Base-by-base conservation (phyloP, 30 jellyfish, hydroid and myxozoan genomes). In the Clytia hemisphaerica region DNA sequence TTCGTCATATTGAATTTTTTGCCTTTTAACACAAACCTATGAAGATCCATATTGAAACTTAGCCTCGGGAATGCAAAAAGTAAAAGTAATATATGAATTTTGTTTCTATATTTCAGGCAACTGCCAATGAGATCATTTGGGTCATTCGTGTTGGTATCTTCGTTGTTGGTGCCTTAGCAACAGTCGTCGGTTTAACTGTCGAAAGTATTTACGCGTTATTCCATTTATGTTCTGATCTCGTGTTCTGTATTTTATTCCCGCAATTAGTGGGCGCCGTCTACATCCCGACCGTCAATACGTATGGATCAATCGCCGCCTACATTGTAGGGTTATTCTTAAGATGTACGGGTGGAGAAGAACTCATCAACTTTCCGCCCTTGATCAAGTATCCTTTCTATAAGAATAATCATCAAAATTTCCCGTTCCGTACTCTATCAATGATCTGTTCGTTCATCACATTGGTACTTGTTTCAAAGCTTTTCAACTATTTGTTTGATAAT, bases 341-440 rank as follows among this genome's bases (percentile, higher is more conserved):
- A 36, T 22, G 31, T 7, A 61, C 62, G 14, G 75, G 75, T 3
- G 75, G 75, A 4, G 75, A 61, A 36, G 35, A 37, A 7, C 6
- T 31, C 53, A 42, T 82, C 3, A 78, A 83, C 22, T 47, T 80
- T 36, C 58, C 37, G 14, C 80, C 93, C 18, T 60, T 50, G 30
- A 80, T 80, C 69, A 71, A 80, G 50, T 80, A 80, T 60, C 93
- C 93, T 0, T 59, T 61, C 24, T 80, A 45, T 40, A 62, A 61
- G 45, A 18, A 44, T 9, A 36, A 48, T 29, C 53, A 45, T 35
- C 92, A 84, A 38, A 19, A 37, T 45, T 84, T 84, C 44, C 95
- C 95, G 18, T 84, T 84, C 37, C 92, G 95, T 15, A 84, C 95
- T 14, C 38, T 84, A 26, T 69, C 95, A 19, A 84, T 84, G 95